Evolutionary conservation across 2,888 invertebrate species (phyloP), one percentile per base, ranked within the genome.

Genomic region (Agrotis segetum): DNA sequence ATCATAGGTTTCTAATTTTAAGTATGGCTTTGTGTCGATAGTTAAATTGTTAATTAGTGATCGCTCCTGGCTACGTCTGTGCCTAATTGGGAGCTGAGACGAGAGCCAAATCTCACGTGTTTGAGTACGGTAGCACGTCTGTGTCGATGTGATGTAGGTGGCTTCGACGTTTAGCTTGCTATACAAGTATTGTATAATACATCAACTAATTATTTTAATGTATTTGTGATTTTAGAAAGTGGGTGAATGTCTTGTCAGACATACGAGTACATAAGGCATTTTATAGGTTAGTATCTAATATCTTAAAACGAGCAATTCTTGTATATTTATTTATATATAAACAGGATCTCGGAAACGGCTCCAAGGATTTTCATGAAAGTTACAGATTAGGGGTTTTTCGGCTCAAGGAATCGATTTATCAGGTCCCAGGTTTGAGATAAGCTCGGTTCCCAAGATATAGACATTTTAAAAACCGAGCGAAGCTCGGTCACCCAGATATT

Each of bases 21-120:
- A 55, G 6, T n/a, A 11, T 19, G n/a, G 52, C 29, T 67, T 61
- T 16, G 61, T 47, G 46, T 4, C 9, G 34, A n/a, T 19, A 9
- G 13, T 17, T 59, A 49, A 16, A 59, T 44, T 24, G 46, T 50
- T 60, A 52, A 34, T 50, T 66, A 56, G 34, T 46, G 49, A 50
- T 61, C n/a, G 34, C 60, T 49, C 46, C 65, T 14, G 46, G 50
- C 50, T 50, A 44, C 13, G 19, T 19, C n/a, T 6, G 56, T 6
- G n/a, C 5, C 14, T 58, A 44, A 53, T 74, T 47, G 40, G 40
- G 21, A 46, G 5, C 14, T 34, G 21, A 55, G 11, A 40, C 11
- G 4, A 49, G 13, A 24, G n/a, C 13, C 16, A 9, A 19, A 47
- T 14, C 14, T 53, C 46, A n/a, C 9, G 16, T 21, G 17, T 44